phyloP scores from a whole-genome alignment of 1,140 invertebrate species.

The Trichogramma pretiosum region DNA sequence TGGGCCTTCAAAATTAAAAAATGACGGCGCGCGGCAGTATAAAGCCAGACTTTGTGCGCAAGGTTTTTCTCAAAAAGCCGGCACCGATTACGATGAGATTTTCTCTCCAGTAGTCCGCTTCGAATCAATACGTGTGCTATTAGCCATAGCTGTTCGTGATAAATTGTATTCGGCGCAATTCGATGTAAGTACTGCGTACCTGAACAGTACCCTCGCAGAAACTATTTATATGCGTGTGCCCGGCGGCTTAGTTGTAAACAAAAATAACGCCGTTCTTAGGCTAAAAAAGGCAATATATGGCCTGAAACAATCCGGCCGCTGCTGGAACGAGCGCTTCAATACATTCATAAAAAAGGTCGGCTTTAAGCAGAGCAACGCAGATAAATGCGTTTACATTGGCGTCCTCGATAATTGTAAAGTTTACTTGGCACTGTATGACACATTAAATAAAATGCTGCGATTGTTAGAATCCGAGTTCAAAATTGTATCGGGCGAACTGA shows the following conservation, averaged over 20 bases:
- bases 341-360: slow-evolving; percentile 28
- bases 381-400: slow-evolving; percentile 9
- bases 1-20: slow-evolving; percentile 13
- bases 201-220: slow-evolving; percentile 10
- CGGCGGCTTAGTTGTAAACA: slow-evolving; percentile 19
- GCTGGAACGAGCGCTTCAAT: slow-evolving; percentile 18
- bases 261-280: slow-evolving; percentile 19
- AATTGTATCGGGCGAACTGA: slow-evolving; percentile 1
- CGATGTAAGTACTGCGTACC: slow-evolving; percentile 16
- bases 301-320: slow-evolving; percentile 15
- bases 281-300: slow-evolving; percentile 20
- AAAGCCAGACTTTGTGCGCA: slow-evolving; percentile 21
- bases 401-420: slow-evolving; percentile 2
- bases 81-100: slow-evolving; percentile 25
- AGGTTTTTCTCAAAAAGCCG: slow-evolving; percentile 21
- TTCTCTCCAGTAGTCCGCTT: slow-evolving; percentile 21
- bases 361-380: slow-evolving; percentile 24
- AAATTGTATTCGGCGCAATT: slow-evolving; percentile 5
- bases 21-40: not conserved
- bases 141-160: slow-evolving; percentile 3
- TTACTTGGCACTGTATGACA: slow-evolving; percentile 4
- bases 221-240: slow-evolving; percentile 24
- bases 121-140: slow-evolving; percentile 16
- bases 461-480: slow-evolving; percentile 1
- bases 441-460: not conserved